A percentile compares a stretch with the other conserved stretches of the same genome.
phyloP scores from a whole-genome alignment of 2,888 invertebrate species.

The Tetropium fuscum region DNA sequence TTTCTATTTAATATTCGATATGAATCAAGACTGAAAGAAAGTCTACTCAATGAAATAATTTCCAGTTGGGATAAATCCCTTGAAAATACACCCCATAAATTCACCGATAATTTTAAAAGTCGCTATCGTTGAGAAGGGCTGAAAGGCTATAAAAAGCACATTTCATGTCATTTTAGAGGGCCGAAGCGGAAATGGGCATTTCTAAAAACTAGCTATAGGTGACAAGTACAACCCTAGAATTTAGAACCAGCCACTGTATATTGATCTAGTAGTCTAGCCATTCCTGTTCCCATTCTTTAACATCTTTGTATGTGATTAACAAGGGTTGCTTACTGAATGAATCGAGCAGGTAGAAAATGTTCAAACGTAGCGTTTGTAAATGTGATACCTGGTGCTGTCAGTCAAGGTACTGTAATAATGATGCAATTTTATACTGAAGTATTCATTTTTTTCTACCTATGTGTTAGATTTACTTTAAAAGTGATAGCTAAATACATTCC shows the following conservation, averaged over 20 bases:
- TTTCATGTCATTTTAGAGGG: conserved; percentile 47
- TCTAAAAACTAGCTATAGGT: conserved; percentile 31
- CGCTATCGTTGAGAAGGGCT: conserved; percentile 38
- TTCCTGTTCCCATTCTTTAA: conserved; percentile 7
- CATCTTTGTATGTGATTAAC: conserved; percentile 15
- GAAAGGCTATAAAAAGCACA: conserved; percentile 45
- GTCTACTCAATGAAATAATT: conserved; percentile 17
- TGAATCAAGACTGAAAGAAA: conserved; percentile 10
- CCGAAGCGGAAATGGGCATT: conserved; percentile 45
- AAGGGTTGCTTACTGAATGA: conserved; percentile 17
- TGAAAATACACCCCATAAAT: conserved; percentile 44
- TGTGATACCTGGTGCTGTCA: background rate
- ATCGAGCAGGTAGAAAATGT: conserved; percentile 24
- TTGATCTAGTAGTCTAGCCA: conserved; percentile 5
- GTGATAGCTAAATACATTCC: no score
- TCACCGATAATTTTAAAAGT: conserved; percentile 37
- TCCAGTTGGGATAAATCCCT: conserved; percentile 18
- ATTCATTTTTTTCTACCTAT: no score
- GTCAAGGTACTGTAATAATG: background rate
- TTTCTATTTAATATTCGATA: background rate
- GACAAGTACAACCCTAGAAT: conserved; percentile 28
- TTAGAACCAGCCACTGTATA: background rate
- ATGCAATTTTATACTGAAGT: background rate
- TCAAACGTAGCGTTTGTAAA: background rate
- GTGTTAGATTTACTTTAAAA: no score